These are phyloP conservation scores for Otocyon megalotis DNA, from an alignment of 2,113 vertebrate genomes.

Conservation along the genomic window DNA sequence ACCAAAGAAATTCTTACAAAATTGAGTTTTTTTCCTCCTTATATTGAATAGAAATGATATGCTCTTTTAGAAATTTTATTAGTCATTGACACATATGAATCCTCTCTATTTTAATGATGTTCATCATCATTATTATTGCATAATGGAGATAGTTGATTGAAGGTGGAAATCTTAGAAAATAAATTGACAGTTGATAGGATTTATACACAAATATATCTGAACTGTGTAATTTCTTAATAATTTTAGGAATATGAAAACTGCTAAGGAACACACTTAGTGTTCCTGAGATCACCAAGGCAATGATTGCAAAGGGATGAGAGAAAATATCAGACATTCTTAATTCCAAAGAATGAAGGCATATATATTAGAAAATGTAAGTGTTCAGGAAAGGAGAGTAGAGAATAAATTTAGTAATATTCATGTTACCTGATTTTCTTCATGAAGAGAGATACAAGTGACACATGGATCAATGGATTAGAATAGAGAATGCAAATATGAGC, in stretches of 20 bases:
- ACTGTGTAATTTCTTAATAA: constrained; percentile 16
- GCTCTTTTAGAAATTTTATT: not conserved
- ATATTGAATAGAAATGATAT: not conserved
- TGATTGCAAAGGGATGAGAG: not conserved
- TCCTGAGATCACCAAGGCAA: not conserved
- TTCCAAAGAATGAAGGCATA: not conserved
- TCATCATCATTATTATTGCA: constrained; percentile 29
- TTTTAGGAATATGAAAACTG: not conserved
- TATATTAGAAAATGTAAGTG: not conserved
- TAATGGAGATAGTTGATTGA: not conserved
- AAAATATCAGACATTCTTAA: not conserved
- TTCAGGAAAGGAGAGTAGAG: not conserved
- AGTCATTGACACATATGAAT: constrained; percentile 41
- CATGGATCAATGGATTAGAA: not conserved
- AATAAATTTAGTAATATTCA: not conserved
- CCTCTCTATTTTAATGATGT: constrained; percentile 12
- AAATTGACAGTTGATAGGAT: not conserved
- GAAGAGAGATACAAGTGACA: not conserved
- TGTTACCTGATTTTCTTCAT: not conserved
- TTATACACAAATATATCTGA: not conserved
- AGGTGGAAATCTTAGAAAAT: constrained; percentile 6
- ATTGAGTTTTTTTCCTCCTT: not conserved
- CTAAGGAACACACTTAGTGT: not conserved
- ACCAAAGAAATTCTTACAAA: not conserved
- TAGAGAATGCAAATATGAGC: not conserved